These are phyloP conservation scores for Phoxinus dragarum DNA, from an alignment of 2,797 vertebrate genomes.

Conservation along the genomic window DNA sequence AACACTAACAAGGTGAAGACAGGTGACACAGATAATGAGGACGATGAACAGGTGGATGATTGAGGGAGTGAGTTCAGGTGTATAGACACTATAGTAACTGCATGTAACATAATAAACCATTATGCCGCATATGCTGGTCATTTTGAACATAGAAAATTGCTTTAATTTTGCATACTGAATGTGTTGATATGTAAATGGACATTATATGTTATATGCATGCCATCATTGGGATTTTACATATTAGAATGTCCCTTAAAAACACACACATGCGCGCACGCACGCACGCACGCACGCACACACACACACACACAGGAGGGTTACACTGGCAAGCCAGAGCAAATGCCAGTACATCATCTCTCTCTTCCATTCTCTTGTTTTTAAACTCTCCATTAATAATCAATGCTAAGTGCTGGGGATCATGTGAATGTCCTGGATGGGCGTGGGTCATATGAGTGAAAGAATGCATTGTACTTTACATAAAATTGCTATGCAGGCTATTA, in stretches of 20 bases:
- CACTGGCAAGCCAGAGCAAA: conserved; percentile 62
- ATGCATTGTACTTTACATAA: background rate
- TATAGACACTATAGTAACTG: no score
- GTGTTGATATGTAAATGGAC: background rate
- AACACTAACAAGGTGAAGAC: no score
- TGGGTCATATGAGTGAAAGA: conserved; percentile 48
- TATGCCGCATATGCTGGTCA: background rate
- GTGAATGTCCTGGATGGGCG: conserved; percentile 59
- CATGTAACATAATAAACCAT: background rate
- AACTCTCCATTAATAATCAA: conserved; percentile 77
- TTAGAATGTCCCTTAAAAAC: conserved; percentile 30
- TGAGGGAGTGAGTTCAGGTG: no score
- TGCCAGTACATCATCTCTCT: conserved; percentile 64
- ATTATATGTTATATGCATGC: background rate
- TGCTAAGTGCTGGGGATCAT: conserved; percentile 75
- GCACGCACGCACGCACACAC: conserved; percentile 10
- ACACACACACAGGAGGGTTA: conserved; percentile 50
- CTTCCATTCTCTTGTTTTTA: conserved; percentile 54
- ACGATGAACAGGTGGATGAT: no score
- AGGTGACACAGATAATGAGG: no score
- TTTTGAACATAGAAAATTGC: background rate
- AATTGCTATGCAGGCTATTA: background rate
- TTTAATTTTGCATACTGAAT: background rate
- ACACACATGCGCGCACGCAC: background rate
- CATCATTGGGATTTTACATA: background rate